phyloP scores from a whole-genome alignment of 2,797 vertebrate species.

The Lateolabrax maculatus region DNA sequence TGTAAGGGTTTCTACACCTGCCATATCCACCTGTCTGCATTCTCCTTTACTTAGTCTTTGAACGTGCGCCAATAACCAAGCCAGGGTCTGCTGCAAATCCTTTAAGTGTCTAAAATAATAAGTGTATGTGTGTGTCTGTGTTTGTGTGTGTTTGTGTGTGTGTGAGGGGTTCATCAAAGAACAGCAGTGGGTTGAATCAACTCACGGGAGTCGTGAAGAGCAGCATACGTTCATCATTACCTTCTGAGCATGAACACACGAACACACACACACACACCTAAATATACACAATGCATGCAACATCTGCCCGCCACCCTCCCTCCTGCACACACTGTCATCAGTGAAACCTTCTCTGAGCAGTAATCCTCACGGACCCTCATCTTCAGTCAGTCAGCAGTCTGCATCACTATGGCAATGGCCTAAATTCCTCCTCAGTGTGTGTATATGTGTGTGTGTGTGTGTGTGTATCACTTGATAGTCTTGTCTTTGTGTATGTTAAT shows the following conservation, averaged over 20 bases:
- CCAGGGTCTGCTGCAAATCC: conserved; percentile 10
- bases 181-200: conserved; percentile 55
- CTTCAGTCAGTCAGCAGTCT: conserved; percentile 51
- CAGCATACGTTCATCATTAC: conserved; percentile 53
- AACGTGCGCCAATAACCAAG: conserved; percentile 20
- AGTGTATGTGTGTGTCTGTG: background rate
- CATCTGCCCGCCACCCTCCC: background rate
- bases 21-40: conserved; percentile 31
- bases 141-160: conserved; percentile 34
- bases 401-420: conserved; percentile 74
- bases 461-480: background rate
- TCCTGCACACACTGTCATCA: conserved; percentile 30
- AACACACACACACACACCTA: conserved; percentile 14
- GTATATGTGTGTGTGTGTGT: background rate
- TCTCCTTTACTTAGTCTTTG: conserved; percentile 30
- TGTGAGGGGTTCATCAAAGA: conserved; percentile 60
- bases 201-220: conserved; percentile 45
- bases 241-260: conserved; percentile 24
- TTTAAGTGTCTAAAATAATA: conserved; percentile 36
- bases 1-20: conserved; percentile 21
- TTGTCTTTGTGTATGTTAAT: background rate
- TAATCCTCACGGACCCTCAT: conserved; percentile 49
- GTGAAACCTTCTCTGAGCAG: conserved; percentile 35
- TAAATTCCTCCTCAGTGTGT: conserved; percentile 55
- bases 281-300: background rate